Base-by-base conservation (phyloP, 2,113 vertebrate species). In the Lampris megalopsis region DNA sequence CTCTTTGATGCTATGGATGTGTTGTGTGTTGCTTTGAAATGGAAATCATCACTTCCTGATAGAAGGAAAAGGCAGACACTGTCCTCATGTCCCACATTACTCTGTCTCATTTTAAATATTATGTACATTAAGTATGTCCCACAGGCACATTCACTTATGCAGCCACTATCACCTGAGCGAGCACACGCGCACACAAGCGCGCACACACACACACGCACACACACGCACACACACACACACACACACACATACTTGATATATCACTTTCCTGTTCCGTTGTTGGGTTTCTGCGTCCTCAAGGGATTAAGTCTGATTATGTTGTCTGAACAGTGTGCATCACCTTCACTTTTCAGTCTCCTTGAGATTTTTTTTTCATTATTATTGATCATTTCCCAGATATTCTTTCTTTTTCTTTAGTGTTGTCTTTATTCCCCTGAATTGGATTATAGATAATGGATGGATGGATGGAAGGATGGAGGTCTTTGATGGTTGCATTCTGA, bases 1-100 rank as follows among this genome's bases (percentile, higher is more conserved):
- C 53, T 45, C 73, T 79, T 83, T 67, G 70, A 76, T 66, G 37
- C 24, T 62, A 68, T 77, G 61, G 72, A 73, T 78, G 61, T 75
- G 63, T 37, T 37, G 58, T 4, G 8, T 73, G 66, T 71, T 69
- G 57, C 47, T 40, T 48, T 63, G 42, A 36, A 75, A 13, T 54
- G 59, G 49, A 65, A 41, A 48, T 48, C 6, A 52, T 53, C 79
- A 58, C 62, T 73, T 47, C 73, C 75, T 50, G 37, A 53, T 60
- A 13, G 50, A 38, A 11, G 52, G 9, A 58, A 45, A 45, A 72
- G 4, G 7, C 63, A 64, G 62, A 73, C 5, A 0, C 5, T 35
- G 13, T 60, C 62, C 1, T 24, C 24, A 24, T 24, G 24, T 24
- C 24, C 24, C 24, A 24, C 24, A 24, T 24, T 24, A 24, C 24